Evolutionary conservation across 2,888 invertebrate species (phyloP).

Genomic region (Pseudeuparius sepicola): DNA sequence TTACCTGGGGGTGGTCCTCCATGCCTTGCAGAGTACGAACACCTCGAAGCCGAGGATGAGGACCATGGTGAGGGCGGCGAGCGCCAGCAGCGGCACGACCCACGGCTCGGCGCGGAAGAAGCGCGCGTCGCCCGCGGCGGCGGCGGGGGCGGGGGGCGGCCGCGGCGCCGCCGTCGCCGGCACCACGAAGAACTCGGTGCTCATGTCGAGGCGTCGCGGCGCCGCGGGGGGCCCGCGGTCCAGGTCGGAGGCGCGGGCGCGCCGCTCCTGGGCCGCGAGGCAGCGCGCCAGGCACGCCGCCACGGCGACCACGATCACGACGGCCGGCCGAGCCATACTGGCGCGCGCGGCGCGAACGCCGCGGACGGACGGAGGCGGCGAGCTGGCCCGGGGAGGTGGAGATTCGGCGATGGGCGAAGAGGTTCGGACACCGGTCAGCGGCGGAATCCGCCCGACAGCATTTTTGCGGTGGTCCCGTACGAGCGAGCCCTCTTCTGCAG

Average conservation of each 20-base stretch:
- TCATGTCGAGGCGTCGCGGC: constrained; percentile 59
- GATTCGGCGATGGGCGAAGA: no score
- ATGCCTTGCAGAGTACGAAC: constrained; percentile 79
- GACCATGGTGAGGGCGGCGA: constrained; percentile 75
- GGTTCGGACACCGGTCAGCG: no score
- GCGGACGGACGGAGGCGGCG: no score
- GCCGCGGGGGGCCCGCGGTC: constrained; percentile 29
- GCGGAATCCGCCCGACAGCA: no score
- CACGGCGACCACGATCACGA: constrained; percentile 28
- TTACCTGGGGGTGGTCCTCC: constrained; percentile 68
- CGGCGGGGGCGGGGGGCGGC: constrained; percentile 21
- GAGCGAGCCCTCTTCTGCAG: no score
- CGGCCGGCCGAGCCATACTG: constrained; percentile 37
- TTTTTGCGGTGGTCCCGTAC: no score
- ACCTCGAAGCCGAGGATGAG: constrained; percentile 81
- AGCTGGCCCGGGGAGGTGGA: no score
- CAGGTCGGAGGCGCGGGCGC: constrained; percentile 29
- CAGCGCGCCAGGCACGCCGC: constrained; percentile 28
- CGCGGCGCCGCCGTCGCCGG: constrained; percentile 41
- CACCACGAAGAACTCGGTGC: constrained; percentile 74
- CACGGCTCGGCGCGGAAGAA: constrained; percentile 63
- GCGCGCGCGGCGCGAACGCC: constrained; percentile 15
- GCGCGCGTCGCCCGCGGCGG: constrained; percentile 25
- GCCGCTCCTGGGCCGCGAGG: constrained; percentile 29
- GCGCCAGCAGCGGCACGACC: constrained; percentile 81